Percentiles rank a stretch among this genome's conserved stretches.
Conservation (phyloP, 2,797 vertebrate genomes). For the Gobio occitaniae region DNA sequence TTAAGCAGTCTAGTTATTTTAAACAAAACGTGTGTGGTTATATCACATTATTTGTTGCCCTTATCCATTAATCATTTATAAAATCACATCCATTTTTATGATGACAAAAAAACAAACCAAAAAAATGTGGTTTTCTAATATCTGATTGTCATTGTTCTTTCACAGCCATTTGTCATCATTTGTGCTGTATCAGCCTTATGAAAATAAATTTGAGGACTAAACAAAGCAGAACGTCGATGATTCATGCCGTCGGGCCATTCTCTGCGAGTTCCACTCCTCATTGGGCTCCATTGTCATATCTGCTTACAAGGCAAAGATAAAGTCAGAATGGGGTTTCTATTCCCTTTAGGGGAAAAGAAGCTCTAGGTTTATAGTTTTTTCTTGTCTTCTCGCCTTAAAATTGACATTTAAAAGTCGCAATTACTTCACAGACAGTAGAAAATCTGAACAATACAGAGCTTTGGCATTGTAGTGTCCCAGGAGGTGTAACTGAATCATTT, state of each 20-base stretch:
- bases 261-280: constrained; percentile 30
- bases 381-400: constrained; percentile 24
- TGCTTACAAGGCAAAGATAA: constrained; percentile 55
- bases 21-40: neutral
- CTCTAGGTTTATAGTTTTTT: constrained; percentile 21
- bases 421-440: constrained; percentile 8
- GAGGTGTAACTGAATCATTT: constrained; percentile 6
- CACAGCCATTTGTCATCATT: constrained; percentile 26
- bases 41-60: neutral
- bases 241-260: constrained; percentile 28
- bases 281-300: constrained; percentile 42
- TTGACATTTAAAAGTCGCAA: constrained; percentile 26
- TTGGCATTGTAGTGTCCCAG: neutral
- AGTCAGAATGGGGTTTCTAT: constrained; percentile 39
- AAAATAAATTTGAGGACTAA: constrained; percentile 34
- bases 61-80: constrained; percentile 8
- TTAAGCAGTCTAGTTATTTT: neutral
- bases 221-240: constrained; percentile 34
- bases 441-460: neutral
- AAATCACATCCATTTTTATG: neutral
- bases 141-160: constrained; percentile 21
- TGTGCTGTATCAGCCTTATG: constrained; percentile 31
- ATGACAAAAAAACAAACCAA: constrained; percentile 5
- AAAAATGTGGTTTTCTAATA: neutral
- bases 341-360: constrained; percentile 21